phyloP scores from a whole-genome alignment of 2,113 vertebrate genomes.

The Melanostigma gelatinosum region DNA sequence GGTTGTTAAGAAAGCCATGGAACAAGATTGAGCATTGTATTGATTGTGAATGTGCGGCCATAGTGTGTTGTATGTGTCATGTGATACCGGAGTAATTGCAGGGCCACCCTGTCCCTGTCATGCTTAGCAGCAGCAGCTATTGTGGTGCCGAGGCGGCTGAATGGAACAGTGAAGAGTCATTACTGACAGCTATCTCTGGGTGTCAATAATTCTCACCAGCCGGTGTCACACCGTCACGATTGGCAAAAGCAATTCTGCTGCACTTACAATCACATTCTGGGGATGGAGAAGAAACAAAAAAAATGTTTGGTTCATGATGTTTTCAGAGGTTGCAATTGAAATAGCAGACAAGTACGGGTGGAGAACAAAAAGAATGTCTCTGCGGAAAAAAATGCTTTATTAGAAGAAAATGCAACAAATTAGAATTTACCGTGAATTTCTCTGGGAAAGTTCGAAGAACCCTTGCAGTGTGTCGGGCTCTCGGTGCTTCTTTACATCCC shows the following conservation, averaged over 20 bases:
- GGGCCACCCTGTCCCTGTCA: conserved; percentile 88
- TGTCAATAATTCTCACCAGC: conserved; percentile 17
- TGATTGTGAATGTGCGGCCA: background rate
- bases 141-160: conserved; percentile 82
- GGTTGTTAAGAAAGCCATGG: background rate
- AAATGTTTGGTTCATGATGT: background rate
- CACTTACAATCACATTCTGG: background rate
- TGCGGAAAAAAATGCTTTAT: background rate
- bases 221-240: background rate
- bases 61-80: conserved; percentile 87
- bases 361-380: background rate
- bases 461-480: background rate
- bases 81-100: conserved; percentile 89
- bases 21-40: background rate
- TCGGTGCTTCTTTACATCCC: background rate
- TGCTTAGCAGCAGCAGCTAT: conserved; percentile 88
- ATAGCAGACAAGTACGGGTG: background rate
- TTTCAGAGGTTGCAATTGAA: background rate
- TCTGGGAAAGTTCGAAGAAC: background rate
- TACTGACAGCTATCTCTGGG: conserved; percentile 72
- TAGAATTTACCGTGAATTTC: background rate
- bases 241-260: background rate
- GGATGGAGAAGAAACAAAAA: background rate
- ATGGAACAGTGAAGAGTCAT: conserved; percentile 68
- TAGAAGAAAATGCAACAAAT: background rate